Evolutionary conservation across 2,888 invertebrate genomes (phyloP), one percentile per base, ranked within the genome.

Genomic region (Tholera decimalis): DNA sequence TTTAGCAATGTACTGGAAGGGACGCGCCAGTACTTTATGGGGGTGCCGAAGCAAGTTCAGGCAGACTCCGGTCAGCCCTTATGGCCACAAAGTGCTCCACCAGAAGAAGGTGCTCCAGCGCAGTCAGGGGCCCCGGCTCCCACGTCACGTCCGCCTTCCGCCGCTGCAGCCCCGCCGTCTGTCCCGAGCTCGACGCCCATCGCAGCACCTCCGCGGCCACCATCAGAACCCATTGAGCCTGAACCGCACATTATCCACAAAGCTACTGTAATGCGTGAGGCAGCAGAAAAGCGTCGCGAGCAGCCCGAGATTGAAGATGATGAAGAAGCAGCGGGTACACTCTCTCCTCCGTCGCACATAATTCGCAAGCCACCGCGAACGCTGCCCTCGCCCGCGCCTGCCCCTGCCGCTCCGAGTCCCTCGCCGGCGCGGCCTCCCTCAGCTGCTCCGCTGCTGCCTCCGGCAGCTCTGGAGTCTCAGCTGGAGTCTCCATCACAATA

Each of bases 21-120:
- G 94, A 97, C 97, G 91, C 97, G 98, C 91, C 97, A 97, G 96
- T 98, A 97, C 95, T 98, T 97, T 93, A 97, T 97, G 96, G 97
- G 97, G 90, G 95, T 98, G 90, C 97, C 98, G 78, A 96, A 96
- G 87, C 95, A 95, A 86, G 93, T 91, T 77, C 92, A 92, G 83
- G 88, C 90, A 57, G 89, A 92, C 82, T 83, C 89, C 85, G 92
- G 91, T 41, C 93, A 93, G 79, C 82, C 89, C 22, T 86, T 89
- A 78, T 94, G 94, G 94, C 88, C 91, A 20, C 82, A 90, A 24
- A 88, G 88, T 60, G 87, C 90, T 51, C 88, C 89, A 39, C 87
- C 89, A 41, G 93, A 93, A 84, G 93, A 93, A 83, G 93, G 92
- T 54, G 83, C 94, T 68, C 93, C 95, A 72, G 89, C 94, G 43